Percentiles rank a stretch among this genome's conserved stretches.
phyloP scores from a whole-genome alignment of 2,113 vertebrate species.

The human (Homo sapiens) region GRCh38 chr4:99938501-99939000 shows the following conservation, averaged over 20 bases:
- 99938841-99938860: not conserved
- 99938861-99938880: not conserved
- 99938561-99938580: not conserved
- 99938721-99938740: not conserved
- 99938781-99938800: constrained; percentile 11
- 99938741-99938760: not conserved
- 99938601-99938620: not conserved
- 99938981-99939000: not conserved
- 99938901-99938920: not conserved
- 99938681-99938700: not conserved
- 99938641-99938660: not conserved
- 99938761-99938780: constrained; percentile 1
- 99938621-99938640: not conserved
- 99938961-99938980: not conserved
- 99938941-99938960: not conserved
- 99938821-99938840: not conserved
- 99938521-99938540: not conserved
- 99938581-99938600: too few species aligned
- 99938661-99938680: not conserved
- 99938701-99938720: not conserved
- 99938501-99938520: not conserved
- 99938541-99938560: not conserved
- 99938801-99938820: not conserved
- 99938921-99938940: not conserved
- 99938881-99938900: constrained; percentile 29